Base-by-base conservation (phyloP, 2,888 invertebrate genomes). In the Drosophila meridionalis region DNA sequence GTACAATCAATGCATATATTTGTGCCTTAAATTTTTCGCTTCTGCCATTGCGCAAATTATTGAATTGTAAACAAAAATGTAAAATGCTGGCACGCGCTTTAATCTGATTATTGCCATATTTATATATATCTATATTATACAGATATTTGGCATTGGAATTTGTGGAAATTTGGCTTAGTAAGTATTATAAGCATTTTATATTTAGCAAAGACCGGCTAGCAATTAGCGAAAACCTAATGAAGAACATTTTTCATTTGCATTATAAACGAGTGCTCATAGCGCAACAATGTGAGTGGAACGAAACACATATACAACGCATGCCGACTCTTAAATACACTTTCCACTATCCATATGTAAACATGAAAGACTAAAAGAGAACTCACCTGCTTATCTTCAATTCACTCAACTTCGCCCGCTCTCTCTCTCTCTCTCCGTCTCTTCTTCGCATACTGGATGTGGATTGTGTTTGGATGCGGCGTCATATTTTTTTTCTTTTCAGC, bases 201-300 rank as follows among this genome's bases (percentile, higher is more conserved):
- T 68, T 57, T 63, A 60, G 59, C 72, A 59, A 52, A 63, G n/a
- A 63, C 48, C 26, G 42, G 43, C 30, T 47, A 14, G 61, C 76
- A 86, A 85, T 85, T 85, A 87, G 76, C 26, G n/a, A 71, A 52
- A 60, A 69, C 62, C 64, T 65, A 73, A 87, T 83, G 34, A 60
- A 60, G 47, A 47, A 66, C 64, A 71, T 80, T 68, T 58, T 70
- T 85, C 62, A 72, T 63, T 56, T 66, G 26, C 7, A 26, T 26
- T 68, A 36, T 34, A 14, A 34, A 26, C 40, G 20, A 36, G 36
- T 28, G 20, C 45, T 55, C 53, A 60, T 55, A 43, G 30, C 28
- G 52, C 45, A 57, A 57, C 52, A 76, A 76, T 64, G 57, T 64
- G 53, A 42, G 20, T 42, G 6, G 6, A 14, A 40, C 28, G 26